Conservation (phyloP, 2,888 invertebrate genomes). For the Lycocerus yunnanus region DNA sequence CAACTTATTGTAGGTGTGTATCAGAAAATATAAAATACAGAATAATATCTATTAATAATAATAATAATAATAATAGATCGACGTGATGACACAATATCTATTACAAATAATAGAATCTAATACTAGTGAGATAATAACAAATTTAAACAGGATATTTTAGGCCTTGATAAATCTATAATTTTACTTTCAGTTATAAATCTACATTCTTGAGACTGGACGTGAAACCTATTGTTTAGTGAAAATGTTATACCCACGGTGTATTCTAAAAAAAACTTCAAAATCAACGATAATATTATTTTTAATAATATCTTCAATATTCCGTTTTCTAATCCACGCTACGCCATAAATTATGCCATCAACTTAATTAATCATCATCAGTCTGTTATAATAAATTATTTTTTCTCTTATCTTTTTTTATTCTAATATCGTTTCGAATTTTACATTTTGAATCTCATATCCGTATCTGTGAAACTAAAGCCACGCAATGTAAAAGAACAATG, state of each 20-base stretch:
- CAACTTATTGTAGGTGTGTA: constrained; percentile 7
- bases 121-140: not conserved
- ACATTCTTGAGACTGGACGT: not conserved
- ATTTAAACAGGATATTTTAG: constrained; percentile 11
- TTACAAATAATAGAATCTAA: constrained; percentile 10
- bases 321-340: too few species aligned
- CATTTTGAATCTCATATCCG: too few species aligned
- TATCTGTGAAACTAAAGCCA: too few species aligned
- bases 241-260: not conserved
- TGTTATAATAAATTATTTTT: not conserved
- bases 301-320: not conserved
- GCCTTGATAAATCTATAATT: constrained; percentile 5
- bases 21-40: constrained; percentile 3
- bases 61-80: constrained; percentile 10
- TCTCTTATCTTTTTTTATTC: too few species aligned
- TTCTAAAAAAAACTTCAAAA: not conserved
- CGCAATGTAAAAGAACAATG: too few species aligned
- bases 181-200: constrained; percentile 8
- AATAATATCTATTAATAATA: constrained; percentile 8
- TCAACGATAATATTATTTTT: not conserved
- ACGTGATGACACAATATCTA: constrained; percentile 9
- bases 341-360: too few species aligned
- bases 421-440: too few species aligned
- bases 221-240: not conserved
- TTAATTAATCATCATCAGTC: not conserved